Base-by-base conservation (phyloP, 1,140 invertebrate species). In the Drosophila erecta region DNA sequence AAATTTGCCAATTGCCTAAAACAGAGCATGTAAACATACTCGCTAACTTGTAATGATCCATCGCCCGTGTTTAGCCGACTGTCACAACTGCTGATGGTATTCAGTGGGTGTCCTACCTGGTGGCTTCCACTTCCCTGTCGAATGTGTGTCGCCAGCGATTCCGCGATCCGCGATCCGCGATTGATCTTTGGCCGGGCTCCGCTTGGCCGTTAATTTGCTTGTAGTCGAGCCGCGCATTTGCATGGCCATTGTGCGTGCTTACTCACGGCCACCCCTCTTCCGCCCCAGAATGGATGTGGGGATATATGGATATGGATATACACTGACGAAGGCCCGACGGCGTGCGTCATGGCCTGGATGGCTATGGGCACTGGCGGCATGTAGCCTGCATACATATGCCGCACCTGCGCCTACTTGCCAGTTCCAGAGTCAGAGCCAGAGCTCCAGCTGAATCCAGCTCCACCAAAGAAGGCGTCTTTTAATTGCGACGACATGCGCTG, bases 391-490 rank as follows among this genome's bases (percentile, higher is more conserved):
- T 85, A 86, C 78, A 77, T 85, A 85, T 85, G 81, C 81, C 83
- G 81, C 81, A 85, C 81, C 81, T 85, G 81, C 81, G 81, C 67
- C 81, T 85, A 75, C 61, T 86, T 74, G 77, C 81, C 81, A 57
- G 78, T 86, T 37, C 53, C 46, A 67, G 46, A 51, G 64, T 38
- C 38, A 41, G 60, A 85, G 66, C 77, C 81, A 81, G 62, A 30
- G 30, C 30, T 30, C 30, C 75, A 38, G 37, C 30, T 30, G 30
- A 10, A 30, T 30, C 8, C 30, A 3, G 7, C 30, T 30, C 30
- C 30, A 30, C 1, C 81, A 57, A 86, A 85, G 81, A 85, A 85
- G 81, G 81, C 81, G 81, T 86, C 86, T 85, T 85, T 85, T 85
- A 85, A 85, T 85, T 85, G 81, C 81, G 81, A 43, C 81, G 81